These are phyloP conservation scores for Pyrgilauda ruficollis DNA, from an alignment of 2,113 vertebrate species.

Conservation along the genomic window DNA sequence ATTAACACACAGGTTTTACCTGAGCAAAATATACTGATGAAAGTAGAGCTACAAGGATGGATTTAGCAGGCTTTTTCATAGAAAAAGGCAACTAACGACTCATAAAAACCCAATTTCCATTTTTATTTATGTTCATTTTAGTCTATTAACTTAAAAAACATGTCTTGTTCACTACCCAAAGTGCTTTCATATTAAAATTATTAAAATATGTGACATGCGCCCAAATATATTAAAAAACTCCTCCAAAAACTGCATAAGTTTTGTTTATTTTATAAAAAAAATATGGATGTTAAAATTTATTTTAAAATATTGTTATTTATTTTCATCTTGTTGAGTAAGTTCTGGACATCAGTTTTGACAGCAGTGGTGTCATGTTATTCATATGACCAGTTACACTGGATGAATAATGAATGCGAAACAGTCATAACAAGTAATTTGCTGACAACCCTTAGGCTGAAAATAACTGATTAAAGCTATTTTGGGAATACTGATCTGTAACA, in stretches of 20 bases:
- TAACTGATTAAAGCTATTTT: slow-evolving; percentile 43
- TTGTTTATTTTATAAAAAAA: background rate
- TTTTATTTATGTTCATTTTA: background rate
- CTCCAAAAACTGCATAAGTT: background rate
- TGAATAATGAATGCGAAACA: slow-evolving; percentile 34
- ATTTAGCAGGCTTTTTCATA: background rate
- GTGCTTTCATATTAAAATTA: background rate
- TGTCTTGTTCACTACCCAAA: background rate
- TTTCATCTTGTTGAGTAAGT: background rate
- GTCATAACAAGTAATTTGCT: slow-evolving; percentile 1
- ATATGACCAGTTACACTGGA: background rate
- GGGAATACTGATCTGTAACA: background rate
- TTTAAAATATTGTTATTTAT: background rate
- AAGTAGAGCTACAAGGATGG: background rate
- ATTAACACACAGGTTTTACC: background rate
- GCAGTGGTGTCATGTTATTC: background rate
- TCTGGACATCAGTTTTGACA: background rate
- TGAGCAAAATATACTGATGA: background rate
- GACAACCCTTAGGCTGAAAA: slow-evolving; percentile 19
- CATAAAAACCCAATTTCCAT: background rate
- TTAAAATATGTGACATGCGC: background rate
- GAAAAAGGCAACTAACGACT: background rate
- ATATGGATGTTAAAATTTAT: background rate
- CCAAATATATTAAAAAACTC: background rate
- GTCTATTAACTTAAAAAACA: background rate